Evolutionary conservation across 2,797 vertebrate genomes (phyloP).

Genomic region (Hoplostethus atlanticus): DNA sequence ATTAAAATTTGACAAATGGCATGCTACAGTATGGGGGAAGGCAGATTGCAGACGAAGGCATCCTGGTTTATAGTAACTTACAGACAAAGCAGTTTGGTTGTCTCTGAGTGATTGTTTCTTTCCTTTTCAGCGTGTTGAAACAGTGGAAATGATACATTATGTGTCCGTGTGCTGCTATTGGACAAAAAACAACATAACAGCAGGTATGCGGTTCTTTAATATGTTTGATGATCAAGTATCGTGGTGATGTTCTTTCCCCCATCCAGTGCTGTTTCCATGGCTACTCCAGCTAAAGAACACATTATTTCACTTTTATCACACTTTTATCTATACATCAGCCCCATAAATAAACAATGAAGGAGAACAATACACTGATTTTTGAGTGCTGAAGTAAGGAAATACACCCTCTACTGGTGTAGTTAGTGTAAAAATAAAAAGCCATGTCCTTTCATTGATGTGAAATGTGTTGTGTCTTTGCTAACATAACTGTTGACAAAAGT

Average conservation of each 20-base stretch:
- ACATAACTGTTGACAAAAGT: background rate
- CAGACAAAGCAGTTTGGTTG: conserved; percentile 22
- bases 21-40: background rate
- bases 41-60: conserved; percentile 19
- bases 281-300: no score
- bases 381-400: background rate
- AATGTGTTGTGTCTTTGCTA: background rate
- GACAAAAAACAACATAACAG: background rate
- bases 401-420: background rate
- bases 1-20: conserved; percentile 32
- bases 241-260: conserved; percentile 8
- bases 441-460: background rate
- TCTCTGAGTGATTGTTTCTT: conserved; percentile 6
- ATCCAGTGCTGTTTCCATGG: conserved; percentile 8
- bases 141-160: conserved; percentile 19
- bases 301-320: no score
- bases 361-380: background rate
- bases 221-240: conserved; percentile 9
- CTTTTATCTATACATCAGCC: no score
- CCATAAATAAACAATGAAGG: background rate
- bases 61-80: conserved; percentile 17
- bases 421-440: background rate
- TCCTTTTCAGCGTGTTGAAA: conserved; percentile 36
- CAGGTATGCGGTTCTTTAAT: background rate
- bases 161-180: conserved; percentile 17